Conservation (phyloP, 2,888 invertebrate genomes). For the Tanypteryx hageni region DNA sequence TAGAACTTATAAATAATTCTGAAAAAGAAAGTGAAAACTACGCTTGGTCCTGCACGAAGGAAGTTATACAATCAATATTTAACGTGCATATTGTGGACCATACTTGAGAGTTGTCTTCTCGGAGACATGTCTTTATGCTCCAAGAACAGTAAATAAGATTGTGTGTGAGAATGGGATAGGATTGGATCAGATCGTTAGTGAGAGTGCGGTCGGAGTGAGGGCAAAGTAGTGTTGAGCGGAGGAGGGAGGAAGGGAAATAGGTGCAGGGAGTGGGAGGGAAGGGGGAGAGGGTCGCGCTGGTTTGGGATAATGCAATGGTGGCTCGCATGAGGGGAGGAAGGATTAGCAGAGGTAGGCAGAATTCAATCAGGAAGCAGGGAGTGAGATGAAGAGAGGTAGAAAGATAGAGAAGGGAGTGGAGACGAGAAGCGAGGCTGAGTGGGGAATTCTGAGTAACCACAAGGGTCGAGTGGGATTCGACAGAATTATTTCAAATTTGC, state of each 20-base stretch:
- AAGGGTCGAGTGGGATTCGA: not conserved
- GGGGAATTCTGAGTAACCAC: not conserved
- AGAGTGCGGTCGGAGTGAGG: not conserved
- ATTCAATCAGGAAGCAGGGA: constrained; percentile 28
- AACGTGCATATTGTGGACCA: no score
- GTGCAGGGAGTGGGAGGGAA: not conserved
- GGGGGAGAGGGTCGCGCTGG: not conserved
- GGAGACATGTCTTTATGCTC: no score
- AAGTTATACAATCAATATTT: no score
- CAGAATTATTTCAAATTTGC: not conserved
- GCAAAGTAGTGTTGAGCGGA: not conserved
- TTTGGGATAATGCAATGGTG: not conserved
- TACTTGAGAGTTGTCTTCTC: no score
- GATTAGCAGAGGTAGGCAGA: not conserved
- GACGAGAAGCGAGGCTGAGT: not conserved
- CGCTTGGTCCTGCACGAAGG: no score
- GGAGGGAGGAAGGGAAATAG: not conserved
- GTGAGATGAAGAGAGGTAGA: not conserved
- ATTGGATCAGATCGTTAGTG: not conserved
- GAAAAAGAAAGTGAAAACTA: no score
- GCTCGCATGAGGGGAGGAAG: not conserved
- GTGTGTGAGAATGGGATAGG: not conserved
- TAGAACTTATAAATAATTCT: no score
- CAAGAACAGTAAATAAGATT: no score
- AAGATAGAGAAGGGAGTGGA: no score